A percentile compares a stretch with the other conserved stretches of the same genome.
Conservation (phyloP, 23 tunicate genomes). For the Botrylloides violaceus region DNA sequence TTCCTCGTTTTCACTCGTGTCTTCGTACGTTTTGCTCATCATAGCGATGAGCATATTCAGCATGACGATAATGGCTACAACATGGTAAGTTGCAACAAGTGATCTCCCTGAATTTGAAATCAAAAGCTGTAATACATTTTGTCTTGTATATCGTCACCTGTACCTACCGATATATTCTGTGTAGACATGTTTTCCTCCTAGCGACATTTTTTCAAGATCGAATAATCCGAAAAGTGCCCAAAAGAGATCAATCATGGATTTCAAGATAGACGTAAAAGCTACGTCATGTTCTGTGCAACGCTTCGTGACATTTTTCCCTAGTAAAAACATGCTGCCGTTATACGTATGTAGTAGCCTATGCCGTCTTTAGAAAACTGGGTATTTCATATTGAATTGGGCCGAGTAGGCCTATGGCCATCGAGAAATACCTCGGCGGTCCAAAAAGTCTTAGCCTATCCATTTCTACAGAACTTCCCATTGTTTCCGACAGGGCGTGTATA, state of each 20-base stretch:
- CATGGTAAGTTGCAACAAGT: constrained; percentile 30
- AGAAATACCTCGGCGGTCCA: no score
- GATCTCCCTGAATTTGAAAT: background rate
- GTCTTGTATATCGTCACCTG: no score
- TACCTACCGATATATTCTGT: constrained; percentile 34
- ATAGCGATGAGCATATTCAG: constrained; percentile 90
- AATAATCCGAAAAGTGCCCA: constrained; percentile 73
- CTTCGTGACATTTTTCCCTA: background rate
- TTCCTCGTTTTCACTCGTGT: constrained; percentile 40
- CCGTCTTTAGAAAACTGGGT: no score
- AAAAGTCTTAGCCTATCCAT: no score
- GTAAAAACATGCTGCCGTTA: background rate
- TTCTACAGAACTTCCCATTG: no score
- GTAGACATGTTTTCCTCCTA: constrained; percentile 19
- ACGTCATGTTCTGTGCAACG: background rate
- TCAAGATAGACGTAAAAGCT: constrained; percentile 10
- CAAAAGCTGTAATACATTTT: no score
- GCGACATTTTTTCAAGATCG: constrained; percentile 23
- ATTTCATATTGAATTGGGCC: no score
- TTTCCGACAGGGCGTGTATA: no score
- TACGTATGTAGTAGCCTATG: no score
- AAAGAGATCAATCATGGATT: constrained; percentile 32
- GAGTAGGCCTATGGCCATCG: no score
- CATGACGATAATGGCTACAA: constrained; percentile 62
- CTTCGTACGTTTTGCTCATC: constrained; percentile 69